Evolutionary conservation across 2,888 invertebrate species (phyloP).

Genomic region (Steinernema hermaphroditum): DNA sequence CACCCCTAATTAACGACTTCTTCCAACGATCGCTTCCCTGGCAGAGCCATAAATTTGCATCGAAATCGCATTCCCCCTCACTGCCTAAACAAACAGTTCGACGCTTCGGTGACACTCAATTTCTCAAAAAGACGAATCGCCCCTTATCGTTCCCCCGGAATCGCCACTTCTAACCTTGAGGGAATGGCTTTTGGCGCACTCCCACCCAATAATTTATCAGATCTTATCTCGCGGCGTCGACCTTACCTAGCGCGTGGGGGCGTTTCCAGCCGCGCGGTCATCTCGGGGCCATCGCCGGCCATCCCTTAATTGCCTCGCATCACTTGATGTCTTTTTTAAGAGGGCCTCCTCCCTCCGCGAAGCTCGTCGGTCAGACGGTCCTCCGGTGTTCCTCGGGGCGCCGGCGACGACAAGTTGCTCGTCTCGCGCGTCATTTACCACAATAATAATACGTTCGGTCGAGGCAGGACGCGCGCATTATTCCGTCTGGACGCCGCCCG

Average conservation of each 20-base stretch:
- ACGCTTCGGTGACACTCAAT: slow-evolving; percentile 3
- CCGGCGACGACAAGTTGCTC: slow-evolving; percentile 20
- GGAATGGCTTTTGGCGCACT: slow-evolving; percentile 27
- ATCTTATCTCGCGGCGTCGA: slow-evolving; percentile 23
- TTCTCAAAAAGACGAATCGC: slow-evolving; percentile 28
- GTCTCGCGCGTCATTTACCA: slow-evolving; percentile 30
- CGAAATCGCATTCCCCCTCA: too few species aligned
- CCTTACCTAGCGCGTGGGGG: slow-evolving; percentile 15
- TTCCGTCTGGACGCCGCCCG: slow-evolving; percentile 22
- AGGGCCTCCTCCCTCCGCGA: neutral
- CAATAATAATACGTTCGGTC: slow-evolving; percentile 20
- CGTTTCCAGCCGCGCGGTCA: slow-evolving; percentile 3
- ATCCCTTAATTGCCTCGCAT: slow-evolving; percentile 26
- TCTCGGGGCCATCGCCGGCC: slow-evolving; percentile 28
- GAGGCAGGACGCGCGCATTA: slow-evolving; percentile 26
- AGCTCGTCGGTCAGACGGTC: neutral
- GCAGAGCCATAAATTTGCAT: neutral
- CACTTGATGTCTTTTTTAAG: slow-evolving; percentile 26
- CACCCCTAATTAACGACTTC: neutral
- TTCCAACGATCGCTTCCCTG: neutral
- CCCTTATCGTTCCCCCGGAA: neutral
- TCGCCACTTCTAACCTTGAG: slow-evolving; percentile 26
- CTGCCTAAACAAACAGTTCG: neutral
- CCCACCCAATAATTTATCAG: slow-evolving; percentile 22
- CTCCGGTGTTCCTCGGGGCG: neutral